Conservation (phyloP, 2,113 vertebrate species). For the Beaufortia kweichowensis region DNA sequence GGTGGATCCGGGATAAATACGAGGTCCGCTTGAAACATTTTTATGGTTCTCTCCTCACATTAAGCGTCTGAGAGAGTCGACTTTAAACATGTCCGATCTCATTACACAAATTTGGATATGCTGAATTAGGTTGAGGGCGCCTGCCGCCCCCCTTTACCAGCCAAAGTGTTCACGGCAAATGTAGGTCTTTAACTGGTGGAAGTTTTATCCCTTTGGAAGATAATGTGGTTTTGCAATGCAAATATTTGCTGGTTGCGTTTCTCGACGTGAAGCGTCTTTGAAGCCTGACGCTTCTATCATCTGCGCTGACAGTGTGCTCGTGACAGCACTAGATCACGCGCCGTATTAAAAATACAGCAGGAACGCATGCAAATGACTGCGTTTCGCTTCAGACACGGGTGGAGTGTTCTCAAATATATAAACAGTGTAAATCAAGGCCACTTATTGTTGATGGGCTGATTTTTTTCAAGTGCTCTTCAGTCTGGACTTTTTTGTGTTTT, state of each 20-base stretch:
- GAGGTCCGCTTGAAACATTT: constrained; percentile 70
- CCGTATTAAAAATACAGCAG: constrained; percentile 75
- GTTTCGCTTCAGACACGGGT: constrained; percentile 61
- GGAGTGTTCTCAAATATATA: constrained; percentile 58
- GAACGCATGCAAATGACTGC: constrained; percentile 74
- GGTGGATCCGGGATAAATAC: constrained; percentile 69
- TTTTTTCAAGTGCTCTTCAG: constrained; percentile 54
- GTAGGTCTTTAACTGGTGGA: constrained; percentile 72
- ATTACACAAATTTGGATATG: constrained; percentile 79
- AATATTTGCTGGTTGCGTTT: constrained; percentile 91
- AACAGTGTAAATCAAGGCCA: constrained; percentile 70
- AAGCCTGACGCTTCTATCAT: constrained; percentile 93
- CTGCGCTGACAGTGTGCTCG: constrained; percentile 96
- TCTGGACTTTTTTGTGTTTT: constrained; percentile 45
- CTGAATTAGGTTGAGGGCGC: constrained; percentile 72
- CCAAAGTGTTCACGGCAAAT: constrained; percentile 62
- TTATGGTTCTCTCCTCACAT: constrained; percentile 74
- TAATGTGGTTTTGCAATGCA: constrained; percentile 98
- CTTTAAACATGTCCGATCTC: constrained; percentile 75
- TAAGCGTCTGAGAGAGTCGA: constrained; percentile 63
- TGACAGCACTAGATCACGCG: constrained; percentile 94
- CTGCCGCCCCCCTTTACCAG: constrained; percentile 56
- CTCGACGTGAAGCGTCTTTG: constrained; percentile 91
- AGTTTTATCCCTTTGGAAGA: constrained; percentile 85
- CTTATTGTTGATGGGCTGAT: constrained; percentile 59